Percentiles rank a stretch among this genome's conserved stretches.
Evolutionary conservation across 1,140 invertebrate species (phyloP).

Genomic region (Eueides isabella): DNA sequence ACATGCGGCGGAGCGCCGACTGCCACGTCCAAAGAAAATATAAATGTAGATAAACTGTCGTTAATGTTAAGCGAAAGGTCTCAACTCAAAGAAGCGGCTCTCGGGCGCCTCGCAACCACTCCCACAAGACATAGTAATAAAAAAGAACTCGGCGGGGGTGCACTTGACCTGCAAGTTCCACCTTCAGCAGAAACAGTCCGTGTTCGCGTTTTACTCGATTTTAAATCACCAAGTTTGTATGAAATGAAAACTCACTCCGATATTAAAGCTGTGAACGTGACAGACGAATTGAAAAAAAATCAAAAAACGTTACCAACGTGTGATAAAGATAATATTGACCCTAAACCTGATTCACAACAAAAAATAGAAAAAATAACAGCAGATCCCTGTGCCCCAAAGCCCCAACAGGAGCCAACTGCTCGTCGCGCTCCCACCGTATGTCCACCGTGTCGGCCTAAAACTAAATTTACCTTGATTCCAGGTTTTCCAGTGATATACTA

Average conservation of each 20-base stretch:
- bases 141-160: conserved; percentile 21
- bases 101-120: conserved; percentile 24
- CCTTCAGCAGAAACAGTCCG: conserved; percentile 30
- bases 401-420: background rate
- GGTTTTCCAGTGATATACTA: background rate
- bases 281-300: conserved; percentile 37
- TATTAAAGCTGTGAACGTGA: background rate
- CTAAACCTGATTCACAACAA: background rate
- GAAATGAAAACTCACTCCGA: background rate
- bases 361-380: background rate
- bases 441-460: background rate
- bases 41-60: conserved; percentile 26
- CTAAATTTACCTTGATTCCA: conserved; percentile 3
- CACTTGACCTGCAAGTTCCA: conserved; percentile 38
- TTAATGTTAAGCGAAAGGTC: conserved; percentile 32
- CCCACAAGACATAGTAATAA: background rate
- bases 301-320: conserved; percentile 41
- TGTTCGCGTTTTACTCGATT: conserved; percentile 38
- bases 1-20: background rate
- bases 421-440: background rate
- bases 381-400: background rate
- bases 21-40: conserved; percentile 1
- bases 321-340: conserved; percentile 1
- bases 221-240: background rate
- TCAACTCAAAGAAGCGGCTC: conserved; percentile 34